Evolutionary conservation across 2,113 vertebrate species (phyloP).

Genomic region (Podarcis cretensis): DNA sequence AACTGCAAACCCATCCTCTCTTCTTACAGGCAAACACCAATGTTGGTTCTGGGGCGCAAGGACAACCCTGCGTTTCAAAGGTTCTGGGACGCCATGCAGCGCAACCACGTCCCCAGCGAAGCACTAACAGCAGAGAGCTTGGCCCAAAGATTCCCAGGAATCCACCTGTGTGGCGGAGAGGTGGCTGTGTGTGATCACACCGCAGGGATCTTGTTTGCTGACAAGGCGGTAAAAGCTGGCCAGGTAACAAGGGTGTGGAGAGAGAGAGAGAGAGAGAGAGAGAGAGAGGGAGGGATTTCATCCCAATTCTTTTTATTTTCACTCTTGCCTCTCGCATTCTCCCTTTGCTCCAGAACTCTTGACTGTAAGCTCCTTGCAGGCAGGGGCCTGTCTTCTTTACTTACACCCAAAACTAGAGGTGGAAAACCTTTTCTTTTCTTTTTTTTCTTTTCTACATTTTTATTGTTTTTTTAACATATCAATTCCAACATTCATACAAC

Average conservation of each 20-base stretch:
- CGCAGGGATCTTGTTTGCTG: constrained; percentile 86
- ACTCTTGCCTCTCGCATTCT: neutral
- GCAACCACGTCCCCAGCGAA: constrained; percentile 66
- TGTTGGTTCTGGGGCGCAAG: constrained; percentile 81
- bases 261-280: neutral
- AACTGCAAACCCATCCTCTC: neutral
- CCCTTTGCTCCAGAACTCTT: neutral
- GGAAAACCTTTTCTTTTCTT: no score
- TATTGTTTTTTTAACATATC: no score
- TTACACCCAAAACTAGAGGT: neutral
- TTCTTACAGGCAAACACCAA: constrained; percentile 77
- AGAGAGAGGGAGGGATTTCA: no score
- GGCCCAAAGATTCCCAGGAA: constrained; percentile 78
- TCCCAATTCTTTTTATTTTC: neutral
- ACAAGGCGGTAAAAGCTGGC: constrained; percentile 80
- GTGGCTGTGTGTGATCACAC: constrained; percentile 80
- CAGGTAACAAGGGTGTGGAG: constrained; percentile 78
- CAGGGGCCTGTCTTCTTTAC: neutral
- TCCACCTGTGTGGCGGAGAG: constrained; percentile 72
- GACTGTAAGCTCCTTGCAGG: neutral
- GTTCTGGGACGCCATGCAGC: constrained; percentile 71
- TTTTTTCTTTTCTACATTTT: no score
- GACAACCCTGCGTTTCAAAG: constrained; percentile 69
- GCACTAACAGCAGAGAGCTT: constrained; percentile 69
- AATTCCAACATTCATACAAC: no score